phyloP scores from a whole-genome alignment of 2,797 vertebrate genomes.

The Urocyon cinereoargenteus region DNA sequence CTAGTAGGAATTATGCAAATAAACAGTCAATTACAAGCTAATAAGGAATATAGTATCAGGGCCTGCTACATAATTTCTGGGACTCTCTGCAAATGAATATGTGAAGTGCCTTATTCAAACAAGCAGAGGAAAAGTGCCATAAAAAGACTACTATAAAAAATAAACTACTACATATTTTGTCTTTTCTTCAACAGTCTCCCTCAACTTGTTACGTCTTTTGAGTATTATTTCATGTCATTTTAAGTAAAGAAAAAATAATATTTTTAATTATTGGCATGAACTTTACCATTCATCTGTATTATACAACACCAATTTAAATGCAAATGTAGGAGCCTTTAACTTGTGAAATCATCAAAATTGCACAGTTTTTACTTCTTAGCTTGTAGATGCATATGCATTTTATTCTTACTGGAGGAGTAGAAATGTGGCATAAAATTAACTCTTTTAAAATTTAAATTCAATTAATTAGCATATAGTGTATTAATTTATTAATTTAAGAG shows the following conservation, averaged over 20 bases:
- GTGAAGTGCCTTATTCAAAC: not conserved
- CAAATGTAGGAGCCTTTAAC: not conserved
- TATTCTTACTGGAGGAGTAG: not conserved
- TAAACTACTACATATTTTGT: not conserved
- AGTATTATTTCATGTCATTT: not conserved
- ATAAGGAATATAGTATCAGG: not conserved
- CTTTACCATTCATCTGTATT: not conserved
- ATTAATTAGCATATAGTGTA: not conserved
- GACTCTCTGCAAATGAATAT: not conserved
- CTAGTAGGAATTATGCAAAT: not conserved
- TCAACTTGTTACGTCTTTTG: not conserved
- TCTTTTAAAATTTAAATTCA: not conserved
- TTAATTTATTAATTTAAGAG: not conserved
- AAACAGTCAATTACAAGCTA: not conserved
- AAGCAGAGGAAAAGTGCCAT: not conserved
- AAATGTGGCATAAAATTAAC: not conserved
- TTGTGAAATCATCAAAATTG: not conserved
- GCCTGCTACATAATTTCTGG: not conserved
- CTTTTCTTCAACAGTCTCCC: not conserved
- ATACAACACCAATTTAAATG: not conserved
- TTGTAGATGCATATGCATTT: not conserved
- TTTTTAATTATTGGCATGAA: not conserved
- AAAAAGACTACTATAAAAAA: not conserved
- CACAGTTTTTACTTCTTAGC: not conserved
- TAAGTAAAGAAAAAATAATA: not conserved